Evolutionary conservation across 2,888 invertebrate species (phyloP).

Genomic region (Punctoribates punctum): DNA sequence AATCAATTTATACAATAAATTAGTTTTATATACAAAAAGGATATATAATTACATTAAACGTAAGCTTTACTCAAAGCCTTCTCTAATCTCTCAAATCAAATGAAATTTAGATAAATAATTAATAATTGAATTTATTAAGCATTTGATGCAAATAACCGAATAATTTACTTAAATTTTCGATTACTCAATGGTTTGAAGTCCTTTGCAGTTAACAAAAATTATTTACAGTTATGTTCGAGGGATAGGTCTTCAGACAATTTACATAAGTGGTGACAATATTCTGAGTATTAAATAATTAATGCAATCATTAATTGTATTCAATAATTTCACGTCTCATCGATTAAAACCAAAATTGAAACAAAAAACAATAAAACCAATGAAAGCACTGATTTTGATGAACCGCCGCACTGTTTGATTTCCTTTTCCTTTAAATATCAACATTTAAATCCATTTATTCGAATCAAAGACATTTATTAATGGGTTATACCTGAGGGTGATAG

Average conservation of each 20-base stretch:
- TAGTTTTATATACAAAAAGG: too few relatives aligned
- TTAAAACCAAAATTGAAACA: background rate
- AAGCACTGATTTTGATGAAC: background rate
- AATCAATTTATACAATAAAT: too few relatives aligned
- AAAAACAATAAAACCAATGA: background rate
- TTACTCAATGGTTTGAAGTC: too few relatives aligned
- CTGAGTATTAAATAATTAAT: background rate
- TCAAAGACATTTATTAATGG: background rate
- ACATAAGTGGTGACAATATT: background rate
- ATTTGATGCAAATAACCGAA: too few relatives aligned
- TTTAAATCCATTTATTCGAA: background rate
- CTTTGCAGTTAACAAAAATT: too few relatives aligned
- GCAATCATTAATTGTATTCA: background rate
- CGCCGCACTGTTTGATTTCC: slow-evolving; percentile 35
- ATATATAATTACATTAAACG: too few relatives aligned
- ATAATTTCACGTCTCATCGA: background rate
- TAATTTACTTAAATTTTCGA: too few relatives aligned
- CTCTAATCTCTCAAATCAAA: too few relatives aligned
- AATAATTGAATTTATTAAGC: too few relatives aligned
- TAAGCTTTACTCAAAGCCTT: too few relatives aligned
- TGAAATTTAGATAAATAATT: too few relatives aligned
- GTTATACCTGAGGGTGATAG: slow-evolving; percentile 49
- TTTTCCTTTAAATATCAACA: slow-evolving; percentile 16
- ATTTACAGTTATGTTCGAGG: too few relatives aligned
- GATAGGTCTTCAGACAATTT: background rate